Evolutionary conservation across 1,140 invertebrate species (phyloP).

Genomic region (Heterodera schachtii): DNA sequence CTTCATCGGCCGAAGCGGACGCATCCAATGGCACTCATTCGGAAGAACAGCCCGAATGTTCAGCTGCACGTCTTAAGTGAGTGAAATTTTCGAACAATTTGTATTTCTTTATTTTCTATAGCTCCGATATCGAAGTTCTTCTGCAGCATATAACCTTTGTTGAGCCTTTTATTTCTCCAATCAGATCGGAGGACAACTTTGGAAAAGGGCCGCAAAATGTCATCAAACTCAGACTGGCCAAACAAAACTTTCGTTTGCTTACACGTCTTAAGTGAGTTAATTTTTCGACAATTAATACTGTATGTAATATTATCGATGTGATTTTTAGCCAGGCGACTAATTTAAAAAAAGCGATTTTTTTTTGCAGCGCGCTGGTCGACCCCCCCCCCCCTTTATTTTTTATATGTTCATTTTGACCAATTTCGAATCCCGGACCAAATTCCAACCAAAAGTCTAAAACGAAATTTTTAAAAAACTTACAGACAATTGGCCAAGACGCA

Average conservation of each 20-base stretch:
- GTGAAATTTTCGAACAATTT: background rate
- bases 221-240: background rate
- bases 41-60: background rate
- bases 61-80: background rate
- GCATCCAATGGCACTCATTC: background rate
- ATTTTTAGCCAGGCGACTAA: too few species aligned
- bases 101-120: background rate
- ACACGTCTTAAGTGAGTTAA: too few species aligned
- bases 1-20: background rate
- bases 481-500: conserved; percentile 56
- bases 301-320: too few species aligned
- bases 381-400: too few species aligned
- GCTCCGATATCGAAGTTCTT: background rate
- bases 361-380: too few species aligned
- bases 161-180: background rate
- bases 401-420: too few species aligned
- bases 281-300: too few species aligned
- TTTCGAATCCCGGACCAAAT: too few species aligned
- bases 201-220: background rate
- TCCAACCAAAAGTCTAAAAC: too few species aligned
- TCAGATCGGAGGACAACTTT: background rate
- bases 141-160: background rate
- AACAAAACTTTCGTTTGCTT: background rate
- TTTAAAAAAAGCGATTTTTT: too few species aligned
- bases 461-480: conserved; percentile 22